Evolutionary conservation across 2,113 vertebrate genomes (phyloP).

Genomic region (Chaenogobius annularis): DNA sequence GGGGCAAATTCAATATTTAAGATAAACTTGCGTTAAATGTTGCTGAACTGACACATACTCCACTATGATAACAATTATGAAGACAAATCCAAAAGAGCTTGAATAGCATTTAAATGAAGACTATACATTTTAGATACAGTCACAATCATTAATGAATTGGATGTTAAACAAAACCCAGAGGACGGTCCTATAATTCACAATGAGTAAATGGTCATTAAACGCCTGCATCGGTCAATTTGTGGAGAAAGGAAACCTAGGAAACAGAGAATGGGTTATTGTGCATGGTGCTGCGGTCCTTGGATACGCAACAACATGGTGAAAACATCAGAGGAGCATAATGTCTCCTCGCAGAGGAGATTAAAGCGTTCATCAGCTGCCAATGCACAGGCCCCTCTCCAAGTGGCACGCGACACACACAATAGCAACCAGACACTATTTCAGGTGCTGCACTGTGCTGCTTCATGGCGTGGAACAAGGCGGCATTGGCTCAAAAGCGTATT

Average conservation of each 20-base stretch:
- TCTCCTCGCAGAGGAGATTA: conserved; percentile 57
- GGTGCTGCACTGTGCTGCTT: conserved; percentile 42
- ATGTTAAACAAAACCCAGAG: conserved; percentile 7
- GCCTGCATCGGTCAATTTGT: conserved; percentile 38
- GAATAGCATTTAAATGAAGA: conserved; percentile 7
- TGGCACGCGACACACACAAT: conserved; percentile 49
- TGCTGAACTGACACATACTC: not conserved
- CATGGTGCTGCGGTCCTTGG: conserved; percentile 37
- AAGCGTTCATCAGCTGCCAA: conserved; percentile 59
- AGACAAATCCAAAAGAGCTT: conserved; percentile 18
- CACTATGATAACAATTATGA: not conserved
- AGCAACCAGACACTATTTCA: conserved; percentile 45
- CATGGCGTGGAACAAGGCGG: conserved; percentile 11
- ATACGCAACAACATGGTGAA: conserved; percentile 53
- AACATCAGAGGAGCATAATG: conserved; percentile 54
- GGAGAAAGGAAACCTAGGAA: conserved; percentile 33
- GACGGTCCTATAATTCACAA: conserved; percentile 26
- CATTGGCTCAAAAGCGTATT: conserved; percentile 24
- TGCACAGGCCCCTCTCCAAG: conserved; percentile 48
- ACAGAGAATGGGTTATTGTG: conserved; percentile 30
- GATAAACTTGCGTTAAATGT: not conserved
- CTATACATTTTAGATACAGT: conserved; percentile 35
- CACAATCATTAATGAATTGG: conserved; percentile 33
- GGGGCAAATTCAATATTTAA: too few relatives aligned
- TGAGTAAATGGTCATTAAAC: conserved; percentile 42